Percentiles rank a stretch among this genome's conserved stretches.
These are phyloP conservation scores for Acanthaster planci DNA, from an alignment of 35 echinoderm and acorn worm genomes.

Conservation along the genomic window DNA sequence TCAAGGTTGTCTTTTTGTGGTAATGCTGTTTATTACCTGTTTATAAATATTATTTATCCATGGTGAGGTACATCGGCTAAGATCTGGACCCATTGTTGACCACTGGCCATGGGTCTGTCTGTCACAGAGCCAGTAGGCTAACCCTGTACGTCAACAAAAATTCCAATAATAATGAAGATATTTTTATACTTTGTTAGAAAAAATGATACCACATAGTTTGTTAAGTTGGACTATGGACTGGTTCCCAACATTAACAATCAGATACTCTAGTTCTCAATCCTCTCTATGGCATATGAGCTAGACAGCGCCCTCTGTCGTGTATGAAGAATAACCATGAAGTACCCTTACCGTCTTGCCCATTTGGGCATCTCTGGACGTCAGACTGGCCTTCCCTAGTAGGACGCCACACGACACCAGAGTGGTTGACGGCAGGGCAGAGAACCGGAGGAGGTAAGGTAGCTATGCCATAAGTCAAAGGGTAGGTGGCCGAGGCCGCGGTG, in stretches of 20 bases:
- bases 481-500: background rate
- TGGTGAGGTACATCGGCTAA: slow-evolving; percentile 1
- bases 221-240: too few species aligned
- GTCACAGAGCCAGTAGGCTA: background rate
- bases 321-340: too few species aligned
- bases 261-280: background rate
- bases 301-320: too few species aligned
- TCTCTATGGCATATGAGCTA: background rate
- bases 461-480: background rate
- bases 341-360: background rate
- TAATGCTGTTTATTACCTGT: background rate
- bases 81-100: slow-evolving; percentile 8
- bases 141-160: background rate
- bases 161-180: too few species aligned
- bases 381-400: background rate
- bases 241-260: background rate
- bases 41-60: slow-evolving; percentile 34
- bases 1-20: too few species aligned
- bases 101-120: background rate
- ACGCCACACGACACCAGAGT: slow-evolving; percentile 7
- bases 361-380: slow-evolving; percentile 19
- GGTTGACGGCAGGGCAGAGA: background rate
- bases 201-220: too few species aligned
- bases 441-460: background rate
- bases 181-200: too few species aligned